Conservation (phyloP, 2,888 invertebrate species). For the Dynastes grantii region DNA sequence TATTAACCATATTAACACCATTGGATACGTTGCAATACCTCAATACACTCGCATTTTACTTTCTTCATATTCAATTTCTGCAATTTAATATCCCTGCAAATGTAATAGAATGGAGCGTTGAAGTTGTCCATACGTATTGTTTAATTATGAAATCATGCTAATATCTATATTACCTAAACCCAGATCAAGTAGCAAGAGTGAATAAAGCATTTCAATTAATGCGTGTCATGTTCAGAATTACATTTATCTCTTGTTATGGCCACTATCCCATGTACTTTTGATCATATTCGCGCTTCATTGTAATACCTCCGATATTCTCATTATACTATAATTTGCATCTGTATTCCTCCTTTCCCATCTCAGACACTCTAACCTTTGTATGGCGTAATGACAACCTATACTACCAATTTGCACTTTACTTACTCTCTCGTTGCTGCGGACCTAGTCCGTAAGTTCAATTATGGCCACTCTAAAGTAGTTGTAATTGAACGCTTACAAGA, state of each 20-base stretch:
- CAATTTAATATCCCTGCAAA: neutral
- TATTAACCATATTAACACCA: neutral
- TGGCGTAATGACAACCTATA: no score
- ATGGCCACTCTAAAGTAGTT: no score
- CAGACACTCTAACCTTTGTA: no score
- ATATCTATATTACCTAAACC: neutral
- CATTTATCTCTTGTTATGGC: no score
- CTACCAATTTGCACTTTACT: neutral
- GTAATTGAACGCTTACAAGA: neutral
- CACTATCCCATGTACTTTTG: neutral
- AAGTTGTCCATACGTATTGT: neutral
- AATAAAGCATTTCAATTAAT: conserved; percentile 2
- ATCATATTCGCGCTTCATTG: neutral
- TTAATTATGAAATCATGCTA: conserved; percentile 12
- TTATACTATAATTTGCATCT: no score
- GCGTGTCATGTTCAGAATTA: no score
- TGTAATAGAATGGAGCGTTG: neutral
- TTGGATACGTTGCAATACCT: neutral
- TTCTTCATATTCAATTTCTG: conserved; percentile 2
- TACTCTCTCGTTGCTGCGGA: neutral
- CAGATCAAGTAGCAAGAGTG: neutral
- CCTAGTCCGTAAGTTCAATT: no score
- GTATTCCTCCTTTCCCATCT: no score
- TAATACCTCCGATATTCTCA: no score
- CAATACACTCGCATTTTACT: conserved; percentile 7